Percentiles rank a stretch among this genome's conserved stretches.
Evolutionary conservation across 2,113 vertebrate species (phyloP).

Genomic region (Microcebus jonahi): DNA sequence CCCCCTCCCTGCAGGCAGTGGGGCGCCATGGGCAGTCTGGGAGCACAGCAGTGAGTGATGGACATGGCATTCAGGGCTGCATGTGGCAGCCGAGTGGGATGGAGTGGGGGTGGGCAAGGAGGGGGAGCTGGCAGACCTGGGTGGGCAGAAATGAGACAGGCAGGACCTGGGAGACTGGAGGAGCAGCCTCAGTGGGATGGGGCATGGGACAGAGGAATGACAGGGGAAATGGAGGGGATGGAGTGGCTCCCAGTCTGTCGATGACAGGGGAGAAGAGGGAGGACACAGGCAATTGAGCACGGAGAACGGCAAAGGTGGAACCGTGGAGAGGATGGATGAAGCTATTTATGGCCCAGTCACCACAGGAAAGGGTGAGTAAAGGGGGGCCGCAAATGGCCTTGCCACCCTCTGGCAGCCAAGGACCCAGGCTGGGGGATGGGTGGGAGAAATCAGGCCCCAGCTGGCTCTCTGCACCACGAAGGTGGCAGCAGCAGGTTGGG

Average conservation of each 20-base stretch:
- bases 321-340: neutral
- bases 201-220: neutral
- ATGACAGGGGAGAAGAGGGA: neutral
- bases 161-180: neutral
- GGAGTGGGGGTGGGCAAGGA: too few species aligned
- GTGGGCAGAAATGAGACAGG: neutral
- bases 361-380: neutral
- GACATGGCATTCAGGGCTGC: neutral
- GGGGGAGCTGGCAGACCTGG: neutral
- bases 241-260: rapidly evolving
- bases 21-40: neutral
- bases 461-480: neutral
- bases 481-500: neutral
- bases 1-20: neutral
- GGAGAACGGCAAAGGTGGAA: neutral
- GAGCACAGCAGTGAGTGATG: neutral
- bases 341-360: neutral
- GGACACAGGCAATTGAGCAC: neutral
- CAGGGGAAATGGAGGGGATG: neutral
- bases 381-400: neutral
- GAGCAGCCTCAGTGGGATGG: neutral
- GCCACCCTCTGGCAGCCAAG: neutral
- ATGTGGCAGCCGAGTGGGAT: neutral
- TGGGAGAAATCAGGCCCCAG: neutral
- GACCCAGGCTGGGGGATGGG: neutral